phyloP scores from a whole-genome alignment of 2,888 invertebrate species.

The Sicus ferrugineus region DNA sequence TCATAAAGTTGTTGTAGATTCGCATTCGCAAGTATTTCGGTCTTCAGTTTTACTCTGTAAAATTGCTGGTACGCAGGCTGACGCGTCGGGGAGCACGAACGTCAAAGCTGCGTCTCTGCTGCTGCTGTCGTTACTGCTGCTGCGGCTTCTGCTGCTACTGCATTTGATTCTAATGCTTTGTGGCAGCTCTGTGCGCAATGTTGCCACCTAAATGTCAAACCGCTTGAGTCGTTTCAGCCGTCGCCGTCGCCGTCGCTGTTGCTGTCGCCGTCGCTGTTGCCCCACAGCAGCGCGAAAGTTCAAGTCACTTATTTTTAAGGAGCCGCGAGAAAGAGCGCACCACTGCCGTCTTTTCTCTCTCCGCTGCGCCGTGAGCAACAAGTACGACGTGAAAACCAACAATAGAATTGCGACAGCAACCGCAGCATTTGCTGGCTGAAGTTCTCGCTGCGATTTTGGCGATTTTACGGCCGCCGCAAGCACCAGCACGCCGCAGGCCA shows the following conservation, averaged over 20 bases:
- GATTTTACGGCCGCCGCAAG: constrained; percentile 11
- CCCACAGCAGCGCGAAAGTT: no score
- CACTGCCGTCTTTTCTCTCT: no score
- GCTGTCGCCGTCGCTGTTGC: no score
- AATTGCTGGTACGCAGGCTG: neutral
- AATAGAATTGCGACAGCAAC: constrained; percentile 17
- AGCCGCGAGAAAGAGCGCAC: no score
- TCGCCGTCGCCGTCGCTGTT: constrained; percentile 28
- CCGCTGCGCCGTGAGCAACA: no score
- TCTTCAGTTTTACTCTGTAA: neutral
- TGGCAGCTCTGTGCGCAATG: constrained; percentile 40
- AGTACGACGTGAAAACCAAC: no score
- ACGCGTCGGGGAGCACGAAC: constrained; percentile 28
- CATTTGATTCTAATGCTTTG: constrained; percentile 34
- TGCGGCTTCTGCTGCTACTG: no score
- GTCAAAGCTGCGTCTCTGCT: no score
- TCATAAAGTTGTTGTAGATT: neutral
- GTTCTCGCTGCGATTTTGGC: constrained; percentile 16
- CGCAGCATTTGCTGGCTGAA: neutral
- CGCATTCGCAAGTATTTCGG: neutral
- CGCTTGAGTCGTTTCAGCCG: neutral
- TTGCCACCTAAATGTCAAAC: constrained; percentile 41
- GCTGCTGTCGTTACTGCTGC: no score
- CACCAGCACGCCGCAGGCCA: constrained; percentile 5
- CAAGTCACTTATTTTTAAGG: no score